Base-by-base conservation (phyloP, 37 sponge, comb jelly and placozoan species). In the Bolinopsis microptera region DNA sequence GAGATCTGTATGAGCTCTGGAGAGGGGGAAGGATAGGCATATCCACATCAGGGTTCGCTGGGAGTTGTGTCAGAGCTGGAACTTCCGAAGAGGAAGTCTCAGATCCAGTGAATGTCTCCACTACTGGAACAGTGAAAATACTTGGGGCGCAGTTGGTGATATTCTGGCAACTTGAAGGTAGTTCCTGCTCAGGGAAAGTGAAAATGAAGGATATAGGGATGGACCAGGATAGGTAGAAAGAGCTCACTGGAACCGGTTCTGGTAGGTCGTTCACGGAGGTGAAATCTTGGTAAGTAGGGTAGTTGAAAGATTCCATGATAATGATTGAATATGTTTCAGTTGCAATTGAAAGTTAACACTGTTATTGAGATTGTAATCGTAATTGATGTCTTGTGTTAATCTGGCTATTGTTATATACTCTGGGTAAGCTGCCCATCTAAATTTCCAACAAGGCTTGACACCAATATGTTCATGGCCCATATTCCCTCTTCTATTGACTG, bases 201-300 rank as follows among this genome's bases (percentile, higher is more conserved):
- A 77, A 77, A 18, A 3, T 77, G 37, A 77, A 77, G 80, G 80
- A 35, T 1, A 77, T 34, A 18, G 80, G 80, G 31, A 77, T 32
- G 36, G 80, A 3, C 80, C 80, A 77, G 80, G 61, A 5, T 5
- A 48, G 61, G 61, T 48, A 48, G 61, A 48, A 48, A 13, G 61
- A 13, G 13, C 61, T 48, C 9, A 48, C 13, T 5, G 61, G 61
- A 48, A 13, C 61, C 5, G 61, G 61, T 48, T 48, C 61, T 18
- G 61, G 61, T 5, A 48, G 61, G 13, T 48, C 61, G 9, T 48
- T 13, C 13, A 48, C 61, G 5, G 61, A 48, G 5, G 61, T 48
- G 61, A 48, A 48, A 48, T 48, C 61, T 13, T 48, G 61, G 61
- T 48, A 48, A 13, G 61, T 48, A 48, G 61, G 13, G 61, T n/a